Evolutionary conservation across 1,140 invertebrate species (phyloP).

Genomic region (Drosophila sturtevanti): DNA sequence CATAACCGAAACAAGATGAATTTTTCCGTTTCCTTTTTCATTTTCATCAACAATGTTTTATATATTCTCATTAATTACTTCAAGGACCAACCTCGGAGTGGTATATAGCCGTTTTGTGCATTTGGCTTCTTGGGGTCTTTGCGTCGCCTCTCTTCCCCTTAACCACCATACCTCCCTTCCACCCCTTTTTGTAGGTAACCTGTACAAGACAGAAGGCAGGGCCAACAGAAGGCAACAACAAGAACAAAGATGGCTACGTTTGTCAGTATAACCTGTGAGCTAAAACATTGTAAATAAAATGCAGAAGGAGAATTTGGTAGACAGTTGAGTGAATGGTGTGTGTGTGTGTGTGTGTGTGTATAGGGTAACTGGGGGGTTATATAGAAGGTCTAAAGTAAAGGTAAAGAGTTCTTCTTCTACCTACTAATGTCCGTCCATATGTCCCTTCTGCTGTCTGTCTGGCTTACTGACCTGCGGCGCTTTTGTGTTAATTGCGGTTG

Average conservation of each 20-base stretch:
- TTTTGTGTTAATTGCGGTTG: slow-evolving; percentile 81
- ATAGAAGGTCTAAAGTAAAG: neutral
- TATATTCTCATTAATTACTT: neutral
- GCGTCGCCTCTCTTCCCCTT: slow-evolving; percentile 6
- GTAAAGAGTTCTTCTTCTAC: neutral
- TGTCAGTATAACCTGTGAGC: slow-evolving; percentile 57
- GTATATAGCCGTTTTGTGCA: slow-evolving; percentile 40
- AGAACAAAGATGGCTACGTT: slow-evolving; percentile 16
- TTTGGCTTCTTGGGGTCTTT: slow-evolving; percentile 50
- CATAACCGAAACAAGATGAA: neutral
- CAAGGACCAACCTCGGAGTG: slow-evolving; percentile 20
- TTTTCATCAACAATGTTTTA: too few relatives aligned
- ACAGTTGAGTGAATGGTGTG: neutral
- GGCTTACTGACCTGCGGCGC: slow-evolving; percentile 73
- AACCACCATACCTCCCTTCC: slow-evolving; percentile 20
- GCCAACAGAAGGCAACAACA: slow-evolving; percentile 13
- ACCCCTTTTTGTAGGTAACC: slow-evolving; percentile 18
- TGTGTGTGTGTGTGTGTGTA: neutral
- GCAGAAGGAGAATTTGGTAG: slow-evolving; percentile 33
- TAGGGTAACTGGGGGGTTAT: too few relatives aligned
- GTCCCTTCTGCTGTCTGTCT: slow-evolving; percentile 45
- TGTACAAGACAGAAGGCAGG: slow-evolving; percentile 17
- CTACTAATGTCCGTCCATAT: neutral
- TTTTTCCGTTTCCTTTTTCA: too few relatives aligned
- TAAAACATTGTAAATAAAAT: slow-evolving; percentile 78